phyloP scores from a whole-genome alignment of 2,797 vertebrate genomes.

The Poeciliopsis turneri region DNA sequence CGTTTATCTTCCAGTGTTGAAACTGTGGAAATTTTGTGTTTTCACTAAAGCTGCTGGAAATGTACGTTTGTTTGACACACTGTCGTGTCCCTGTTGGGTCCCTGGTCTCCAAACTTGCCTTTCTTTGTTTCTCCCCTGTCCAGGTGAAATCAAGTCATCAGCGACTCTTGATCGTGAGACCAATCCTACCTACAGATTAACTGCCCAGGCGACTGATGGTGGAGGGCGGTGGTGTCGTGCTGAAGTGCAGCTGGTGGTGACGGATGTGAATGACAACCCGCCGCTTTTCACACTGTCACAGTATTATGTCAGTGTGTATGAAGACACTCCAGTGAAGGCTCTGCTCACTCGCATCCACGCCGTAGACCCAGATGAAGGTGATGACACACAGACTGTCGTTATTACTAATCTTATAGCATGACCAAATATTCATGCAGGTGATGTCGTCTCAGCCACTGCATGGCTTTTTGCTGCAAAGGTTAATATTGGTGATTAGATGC shows the following conservation, averaged over 20 bases:
- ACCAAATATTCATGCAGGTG: neutral
- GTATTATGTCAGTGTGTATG: slow-evolving; percentile 89
- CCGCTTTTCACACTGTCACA: slow-evolving; percentile 87
- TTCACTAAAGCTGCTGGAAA: neutral
- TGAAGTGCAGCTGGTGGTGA: slow-evolving; percentile 83
- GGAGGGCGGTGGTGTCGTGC: slow-evolving; percentile 90
- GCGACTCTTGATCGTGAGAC: slow-evolving; percentile 87
- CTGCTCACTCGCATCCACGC: slow-evolving; percentile 93
- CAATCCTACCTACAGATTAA: slow-evolving; percentile 84
- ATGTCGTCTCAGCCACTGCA: no score
- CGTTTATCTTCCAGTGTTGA: neutral
- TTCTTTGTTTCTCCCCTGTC: slow-evolving; percentile 21
- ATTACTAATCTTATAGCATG: neutral
- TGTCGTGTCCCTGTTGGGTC: slow-evolving; percentile 4
- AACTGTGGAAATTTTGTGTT: neutral
- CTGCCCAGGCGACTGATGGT: slow-evolving; percentile 89
- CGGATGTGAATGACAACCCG: slow-evolving; percentile 96
- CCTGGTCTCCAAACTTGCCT: neutral
- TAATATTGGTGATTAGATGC: neutral
- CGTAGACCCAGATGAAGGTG: slow-evolving; percentile 92
- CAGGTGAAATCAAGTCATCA: slow-evolving; percentile 91
- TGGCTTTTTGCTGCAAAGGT: neutral
- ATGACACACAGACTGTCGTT: neutral
- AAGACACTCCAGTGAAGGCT: slow-evolving; percentile 93
- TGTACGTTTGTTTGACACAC: neutral